Base-by-base conservation (phyloP, 1,140 invertebrate genomes). In the Cherax destructor region DNA sequence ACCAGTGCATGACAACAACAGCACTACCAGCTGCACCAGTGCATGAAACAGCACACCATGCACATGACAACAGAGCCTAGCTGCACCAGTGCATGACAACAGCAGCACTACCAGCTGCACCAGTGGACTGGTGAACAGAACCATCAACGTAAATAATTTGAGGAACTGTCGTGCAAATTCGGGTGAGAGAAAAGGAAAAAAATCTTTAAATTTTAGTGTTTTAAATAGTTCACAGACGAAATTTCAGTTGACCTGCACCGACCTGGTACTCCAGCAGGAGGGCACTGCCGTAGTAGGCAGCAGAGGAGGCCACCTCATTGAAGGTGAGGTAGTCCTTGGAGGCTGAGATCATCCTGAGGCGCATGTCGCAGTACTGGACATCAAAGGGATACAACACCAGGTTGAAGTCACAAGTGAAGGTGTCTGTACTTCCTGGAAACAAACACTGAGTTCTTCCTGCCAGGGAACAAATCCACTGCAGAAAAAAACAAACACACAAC, bases 321-420 rank as follows among this genome's bases (percentile, higher is more conserved):
- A 89, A 81, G 13, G n/a, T 79, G 13, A 89, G 61, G 80, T 77
- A 89, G 50, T 56, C 30, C 10, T 50, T 83, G 49, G 80, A 72
- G 79, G 47, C 87, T 1, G 87, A 81, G 50, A 81, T 47, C 76
- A 93, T 76, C 61, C 77, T 52, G 16, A 93, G 86, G 56, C 92
- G 86, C 85, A 93, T 89, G 59, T 89, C 87, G 52, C 92, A 93
- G 41, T 80, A 21, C 24, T 93, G 92, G 1, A 56, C 65, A 59
- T 93, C 92, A 77, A 93, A 93, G 1, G 92, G 92, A 41, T 92
- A 93, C 18, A 93, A 77, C 16, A 83, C 72, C 61, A 93, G 86
- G 83, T 93, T 83, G 52, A 93, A 92, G 61, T 92, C 76, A 86
- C 92, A 93, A 18, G 69, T 72, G 83, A 89, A 93, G 11, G 92